A percentile compares a stretch with the other conserved stretches of the same genome.
Conservation (phyloP, 2,797 vertebrate species). For the Synanceia verrucosa region DNA sequence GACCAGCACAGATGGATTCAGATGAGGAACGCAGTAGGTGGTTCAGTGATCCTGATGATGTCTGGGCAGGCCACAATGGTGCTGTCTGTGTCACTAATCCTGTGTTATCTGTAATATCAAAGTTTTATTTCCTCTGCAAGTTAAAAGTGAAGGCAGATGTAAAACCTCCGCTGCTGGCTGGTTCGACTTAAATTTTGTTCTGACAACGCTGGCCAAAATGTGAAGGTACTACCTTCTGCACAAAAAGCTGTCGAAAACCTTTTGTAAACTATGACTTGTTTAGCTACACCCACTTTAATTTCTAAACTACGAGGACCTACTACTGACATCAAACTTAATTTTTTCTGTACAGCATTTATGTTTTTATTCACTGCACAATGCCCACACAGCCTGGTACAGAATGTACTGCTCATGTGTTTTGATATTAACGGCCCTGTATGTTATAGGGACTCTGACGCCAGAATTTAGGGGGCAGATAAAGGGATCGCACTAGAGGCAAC, state of each 20-base stretch:
- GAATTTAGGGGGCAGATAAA: not conserved
- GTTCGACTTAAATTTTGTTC: conserved; percentile 23
- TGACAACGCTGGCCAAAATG: not conserved
- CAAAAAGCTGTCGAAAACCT: not conserved
- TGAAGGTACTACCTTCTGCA: not conserved
- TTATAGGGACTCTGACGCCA: not conserved
- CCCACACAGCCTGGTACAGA: not conserved
- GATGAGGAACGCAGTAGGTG: conserved; percentile 54
- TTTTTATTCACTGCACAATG: not conserved
- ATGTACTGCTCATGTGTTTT: not conserved
- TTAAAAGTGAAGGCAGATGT: conserved; percentile 22
- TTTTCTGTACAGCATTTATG: not conserved
- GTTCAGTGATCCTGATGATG: conserved; percentile 45
- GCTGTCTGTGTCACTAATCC: conserved; percentile 55
- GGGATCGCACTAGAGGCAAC: not conserved
- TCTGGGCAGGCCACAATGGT: conserved; percentile 57
- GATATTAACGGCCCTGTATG: not conserved
- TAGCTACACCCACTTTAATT: conserved; percentile 10
- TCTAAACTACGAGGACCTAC: not conserved
- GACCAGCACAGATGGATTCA: conserved; percentile 63
- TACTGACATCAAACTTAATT: not conserved
- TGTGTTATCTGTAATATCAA: conserved; percentile 29
- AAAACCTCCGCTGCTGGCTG: conserved; percentile 10
- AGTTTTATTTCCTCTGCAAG: conserved; percentile 13
- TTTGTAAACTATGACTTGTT: conserved; percentile 7